Evolutionary conservation across 2,113 vertebrate genomes (phyloP).

Genomic region (Laticauda laticaudata): DNA sequence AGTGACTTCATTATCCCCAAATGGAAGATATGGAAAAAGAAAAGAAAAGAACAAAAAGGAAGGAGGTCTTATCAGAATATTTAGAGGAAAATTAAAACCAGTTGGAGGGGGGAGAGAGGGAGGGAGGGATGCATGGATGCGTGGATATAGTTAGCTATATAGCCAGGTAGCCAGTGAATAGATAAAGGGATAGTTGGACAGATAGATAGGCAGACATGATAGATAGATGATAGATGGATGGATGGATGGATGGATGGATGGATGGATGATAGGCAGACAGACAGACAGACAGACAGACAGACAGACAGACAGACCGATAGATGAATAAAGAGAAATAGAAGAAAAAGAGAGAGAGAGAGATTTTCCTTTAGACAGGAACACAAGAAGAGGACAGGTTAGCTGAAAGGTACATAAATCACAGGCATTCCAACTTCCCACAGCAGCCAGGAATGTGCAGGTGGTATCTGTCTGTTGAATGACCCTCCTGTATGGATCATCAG

Average conservation of each 20-base stretch:
- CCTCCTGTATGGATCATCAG: constrained; percentile 45
- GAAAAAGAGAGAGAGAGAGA: too few relatives aligned
- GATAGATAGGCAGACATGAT: too few relatives aligned
- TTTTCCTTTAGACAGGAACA: not conserved
- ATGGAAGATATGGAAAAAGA: not conserved
- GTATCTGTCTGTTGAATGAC: constrained; percentile 41
- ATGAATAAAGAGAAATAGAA: not conserved
- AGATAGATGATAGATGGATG: too few relatives aligned
- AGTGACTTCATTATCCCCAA: not conserved
- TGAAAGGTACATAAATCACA: constrained; percentile 8
- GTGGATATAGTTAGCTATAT: not conserved
- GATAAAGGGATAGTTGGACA: too few relatives aligned
- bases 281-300: too few relatives aligned
- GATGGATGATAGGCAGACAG: not conserved
- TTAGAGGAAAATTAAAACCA: not conserved
- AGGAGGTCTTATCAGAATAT: not conserved
- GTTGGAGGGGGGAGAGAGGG: not conserved
- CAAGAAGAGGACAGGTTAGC: constrained; percentile 12
- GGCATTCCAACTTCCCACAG: constrained; percentile 38
- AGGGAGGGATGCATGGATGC: not conserved
- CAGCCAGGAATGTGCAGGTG: constrained; percentile 61
- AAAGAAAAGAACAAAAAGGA: not conserved
- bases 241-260: too few relatives aligned
- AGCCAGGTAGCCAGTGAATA: too few relatives aligned
- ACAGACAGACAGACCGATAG: not conserved